These are phyloP conservation scores for Ischnura elegans DNA, from an alignment of 2,888 invertebrate genomes.

Conservation along the genomic window DNA sequence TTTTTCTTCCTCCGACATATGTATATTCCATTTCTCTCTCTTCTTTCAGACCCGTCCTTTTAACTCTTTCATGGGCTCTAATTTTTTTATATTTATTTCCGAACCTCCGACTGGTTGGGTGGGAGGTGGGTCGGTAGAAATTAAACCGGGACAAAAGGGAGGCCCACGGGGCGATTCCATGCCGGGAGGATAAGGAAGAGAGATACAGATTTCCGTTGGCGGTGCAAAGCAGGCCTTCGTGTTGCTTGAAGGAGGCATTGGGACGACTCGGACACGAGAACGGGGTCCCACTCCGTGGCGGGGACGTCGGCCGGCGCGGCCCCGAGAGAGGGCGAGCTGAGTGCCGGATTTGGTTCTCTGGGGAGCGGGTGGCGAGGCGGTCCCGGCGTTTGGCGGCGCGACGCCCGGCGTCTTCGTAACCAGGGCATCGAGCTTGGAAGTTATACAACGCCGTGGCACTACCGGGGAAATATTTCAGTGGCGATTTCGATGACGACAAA, in stretches of 20 bases:
- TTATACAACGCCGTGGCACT: no score
- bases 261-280: not conserved
- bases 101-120: slow-evolving; percentile 22
- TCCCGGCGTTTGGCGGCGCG: slow-evolving; percentile 47
- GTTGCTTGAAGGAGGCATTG: not conserved
- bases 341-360: no score
- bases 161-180: not conserved
- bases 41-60: slow-evolving; percentile 28
- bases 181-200: not conserved
- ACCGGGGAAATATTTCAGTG: not conserved
- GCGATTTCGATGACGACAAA: no score
- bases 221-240: not conserved
- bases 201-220: slow-evolving; percentile 7
- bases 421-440: not conserved
- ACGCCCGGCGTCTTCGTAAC: not conserved
- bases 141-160: slow-evolving; percentile 36
- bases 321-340: no score
- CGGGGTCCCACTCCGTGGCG: not conserved
- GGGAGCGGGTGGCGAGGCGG: slow-evolving; percentile 11
- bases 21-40: slow-evolving; percentile 31
- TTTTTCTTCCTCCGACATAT: slow-evolving; percentile 20
- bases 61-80: slow-evolving; percentile 2
- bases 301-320: no score
- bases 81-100: not conserved
- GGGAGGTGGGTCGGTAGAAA: slow-evolving; percentile 53